Percentiles rank a stretch among this genome's conserved stretches.
Conservation (phyloP, 1,140 invertebrate genomes). For the Elymnias hypermnestra region DNA sequence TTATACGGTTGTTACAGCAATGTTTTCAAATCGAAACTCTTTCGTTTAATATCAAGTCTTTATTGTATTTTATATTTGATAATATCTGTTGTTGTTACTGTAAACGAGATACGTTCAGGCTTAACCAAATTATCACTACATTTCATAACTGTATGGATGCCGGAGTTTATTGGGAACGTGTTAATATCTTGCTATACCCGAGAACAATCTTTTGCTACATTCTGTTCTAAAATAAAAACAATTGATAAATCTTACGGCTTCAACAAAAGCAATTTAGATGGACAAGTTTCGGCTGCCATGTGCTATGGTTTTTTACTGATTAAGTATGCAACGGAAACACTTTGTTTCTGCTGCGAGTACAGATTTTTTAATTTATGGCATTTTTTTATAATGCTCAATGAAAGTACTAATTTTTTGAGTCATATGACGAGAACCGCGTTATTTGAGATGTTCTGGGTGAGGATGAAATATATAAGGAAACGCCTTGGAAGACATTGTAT, state of each 20-base stretch:
- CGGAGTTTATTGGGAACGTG: neutral
- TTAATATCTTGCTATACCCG: conserved; percentile 3
- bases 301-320: neutral
- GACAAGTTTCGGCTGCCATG: neutral
- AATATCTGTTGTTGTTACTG: neutral
- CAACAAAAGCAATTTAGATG: neutral
- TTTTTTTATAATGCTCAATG: neutral
- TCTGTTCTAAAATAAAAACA: neutral
- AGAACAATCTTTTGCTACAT: conserved; percentile 2
- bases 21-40: neutral
- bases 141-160: neutral
- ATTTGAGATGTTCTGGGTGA: neutral
- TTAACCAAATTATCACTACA: neutral
- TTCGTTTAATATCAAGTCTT: neutral
- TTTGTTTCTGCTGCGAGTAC: neutral
- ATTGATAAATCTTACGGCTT: conserved; percentile 7
- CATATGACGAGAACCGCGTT: neutral
- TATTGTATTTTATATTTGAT: conserved; percentile 2
- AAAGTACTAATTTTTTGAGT: neutral
- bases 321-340: neutral
- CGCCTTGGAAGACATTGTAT: neutral
- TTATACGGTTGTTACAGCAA: conserved; percentile 8
- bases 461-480: neutral
- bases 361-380: neutral
- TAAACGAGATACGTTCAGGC: neutral